Conservation (phyloP, 2,797 vertebrate species). For the Staurois parvus region DNA sequence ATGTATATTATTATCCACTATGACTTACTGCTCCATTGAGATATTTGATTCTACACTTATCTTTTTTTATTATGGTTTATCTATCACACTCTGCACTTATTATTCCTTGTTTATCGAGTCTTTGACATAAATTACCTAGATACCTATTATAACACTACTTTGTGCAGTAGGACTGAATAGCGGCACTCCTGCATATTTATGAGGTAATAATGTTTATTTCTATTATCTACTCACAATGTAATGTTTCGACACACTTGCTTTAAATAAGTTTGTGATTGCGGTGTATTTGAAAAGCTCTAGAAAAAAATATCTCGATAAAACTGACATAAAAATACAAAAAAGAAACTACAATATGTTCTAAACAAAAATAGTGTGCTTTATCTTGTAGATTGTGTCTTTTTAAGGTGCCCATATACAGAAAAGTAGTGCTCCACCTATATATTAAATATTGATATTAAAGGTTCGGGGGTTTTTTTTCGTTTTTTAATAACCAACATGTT, state of each 20-base stretch:
- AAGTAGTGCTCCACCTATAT: no score
- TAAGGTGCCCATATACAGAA: background rate
- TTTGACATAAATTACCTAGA: background rate
- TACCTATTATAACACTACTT: background rate
- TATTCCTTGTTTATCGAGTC: background rate
- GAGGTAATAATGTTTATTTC: background rate
- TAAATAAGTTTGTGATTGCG: background rate
- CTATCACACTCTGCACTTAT: background rate
- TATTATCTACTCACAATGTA: background rate
- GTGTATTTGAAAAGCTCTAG: background rate
- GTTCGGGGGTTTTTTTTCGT: no score
- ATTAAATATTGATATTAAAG: no score
- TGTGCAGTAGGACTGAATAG: background rate
- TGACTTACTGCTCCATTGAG: conserved; percentile 1
- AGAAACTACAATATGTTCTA: background rate
- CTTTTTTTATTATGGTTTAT: background rate
- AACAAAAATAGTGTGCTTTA: background rate
- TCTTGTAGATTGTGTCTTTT: background rate
- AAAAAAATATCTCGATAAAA: background rate
- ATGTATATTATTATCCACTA: conserved; percentile 1
- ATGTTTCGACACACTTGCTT: background rate
- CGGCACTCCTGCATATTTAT: background rate
- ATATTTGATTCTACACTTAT: background rate
- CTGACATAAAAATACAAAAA: background rate
- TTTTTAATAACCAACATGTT: no score